A percentile compares a stretch with the other conserved stretches of the same genome.
These are phyloP conservation scores for Phalangium opilio DNA, from an alignment of 2,888 invertebrate genomes.

Conservation along the genomic window DNA sequence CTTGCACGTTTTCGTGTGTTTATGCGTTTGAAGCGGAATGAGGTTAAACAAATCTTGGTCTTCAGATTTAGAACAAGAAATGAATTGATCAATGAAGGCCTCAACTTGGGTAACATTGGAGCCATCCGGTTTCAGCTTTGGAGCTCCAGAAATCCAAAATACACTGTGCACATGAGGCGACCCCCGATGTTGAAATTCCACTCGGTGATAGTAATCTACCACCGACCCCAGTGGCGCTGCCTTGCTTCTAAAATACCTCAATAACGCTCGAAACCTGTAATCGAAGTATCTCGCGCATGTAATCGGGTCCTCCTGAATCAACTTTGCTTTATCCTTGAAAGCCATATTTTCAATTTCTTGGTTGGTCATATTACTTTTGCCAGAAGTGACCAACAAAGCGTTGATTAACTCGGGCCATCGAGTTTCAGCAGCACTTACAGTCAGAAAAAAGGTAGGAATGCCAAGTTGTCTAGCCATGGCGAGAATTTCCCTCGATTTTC, in stretches of 20 bases:
- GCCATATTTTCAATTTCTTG: no score
- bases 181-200: conserved; percentile 2
- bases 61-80: no score
- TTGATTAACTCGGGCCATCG: conserved; percentile 21
- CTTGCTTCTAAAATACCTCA: background rate
- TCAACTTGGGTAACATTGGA: background rate
- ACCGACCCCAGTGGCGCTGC: background rate
- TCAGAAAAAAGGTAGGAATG: conserved; percentile 21
- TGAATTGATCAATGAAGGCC: no score
- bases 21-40: conserved; percentile 3
- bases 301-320: conserved; percentile 20
- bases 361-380: background rate
- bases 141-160: background rate
- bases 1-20: conserved; percentile 7
- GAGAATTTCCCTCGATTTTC: conserved; percentile 17
- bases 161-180: conserved; percentile 1
- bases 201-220: background rate
- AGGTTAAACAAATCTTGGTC: no score
- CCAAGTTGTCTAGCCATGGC: conserved; percentile 22
- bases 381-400: conserved; percentile 15
- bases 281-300: conserved; percentile 22
- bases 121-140: background rate
- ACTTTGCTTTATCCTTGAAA: background rate
- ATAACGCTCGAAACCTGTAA: conserved; percentile 15
- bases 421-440: conserved; percentile 21